phyloP scores from a whole-genome alignment of 2,113 vertebrate species.

The Falco punctatus region DNA sequence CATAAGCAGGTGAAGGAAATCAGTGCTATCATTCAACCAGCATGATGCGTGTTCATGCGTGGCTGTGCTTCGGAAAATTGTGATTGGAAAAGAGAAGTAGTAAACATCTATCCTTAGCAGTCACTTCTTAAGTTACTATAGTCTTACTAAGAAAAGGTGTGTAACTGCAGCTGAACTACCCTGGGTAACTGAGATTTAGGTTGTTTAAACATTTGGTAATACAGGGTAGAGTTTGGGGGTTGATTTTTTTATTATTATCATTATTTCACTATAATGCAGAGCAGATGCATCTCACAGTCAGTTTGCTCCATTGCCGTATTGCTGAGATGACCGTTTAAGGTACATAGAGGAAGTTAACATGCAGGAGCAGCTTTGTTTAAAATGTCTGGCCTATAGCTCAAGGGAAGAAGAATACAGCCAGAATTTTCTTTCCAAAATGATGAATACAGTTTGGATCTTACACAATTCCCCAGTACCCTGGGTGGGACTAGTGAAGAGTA shows the following conservation, averaged over 20 bases:
- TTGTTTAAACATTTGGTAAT: background rate
- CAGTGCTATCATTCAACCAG: background rate
- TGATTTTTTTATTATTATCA: background rate
- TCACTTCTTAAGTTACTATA: background rate
- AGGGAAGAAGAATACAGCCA: background rate
- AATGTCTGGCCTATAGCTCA: background rate
- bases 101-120: background rate
- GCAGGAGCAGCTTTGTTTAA: background rate
- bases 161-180: background rate
- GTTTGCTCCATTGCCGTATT: background rate
- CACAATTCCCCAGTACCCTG: background rate
- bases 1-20: background rate
- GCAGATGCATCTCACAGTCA: background rate
- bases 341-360: background rate
- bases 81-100: background rate
- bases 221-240: background rate
- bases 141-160: background rate
- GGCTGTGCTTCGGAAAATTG: background rate
- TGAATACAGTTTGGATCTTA: background rate
- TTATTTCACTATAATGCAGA: background rate
- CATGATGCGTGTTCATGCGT: background rate
- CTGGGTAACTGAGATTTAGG: background rate
- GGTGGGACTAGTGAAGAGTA: background rate
- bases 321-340: background rate
- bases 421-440: background rate